These are phyloP conservation scores for Megathymus violae DNA, from an alignment of 1,140 invertebrate genomes.

Conservation along the genomic window DNA sequence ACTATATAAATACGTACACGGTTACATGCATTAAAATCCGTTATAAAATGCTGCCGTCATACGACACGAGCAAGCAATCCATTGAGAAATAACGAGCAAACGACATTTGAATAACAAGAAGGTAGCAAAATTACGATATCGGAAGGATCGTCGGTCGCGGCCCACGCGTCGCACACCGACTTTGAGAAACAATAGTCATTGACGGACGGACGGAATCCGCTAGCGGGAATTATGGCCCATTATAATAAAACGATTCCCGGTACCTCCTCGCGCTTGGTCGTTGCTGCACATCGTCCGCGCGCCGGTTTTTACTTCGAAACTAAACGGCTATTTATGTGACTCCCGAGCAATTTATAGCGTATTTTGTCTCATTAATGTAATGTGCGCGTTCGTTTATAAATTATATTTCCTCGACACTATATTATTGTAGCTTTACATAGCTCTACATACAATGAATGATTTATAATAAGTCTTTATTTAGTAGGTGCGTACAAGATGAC, in stretches of 20 bases:
- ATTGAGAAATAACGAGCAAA: conserved; percentile 72
- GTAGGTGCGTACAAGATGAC: too few species aligned
- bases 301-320: conserved; percentile 46
- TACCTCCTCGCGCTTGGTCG: conserved; percentile 43
- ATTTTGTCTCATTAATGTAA: conserved; percentile 36
- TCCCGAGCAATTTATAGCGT: conserved; percentile 34
- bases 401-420: neutral
- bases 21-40: conserved; percentile 47
- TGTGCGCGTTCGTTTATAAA: conserved; percentile 17
- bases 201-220: conserved; percentile 61
- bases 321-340: conserved; percentile 40
- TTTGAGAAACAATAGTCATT: conserved; percentile 71
- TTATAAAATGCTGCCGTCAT: conserved; percentile 70
- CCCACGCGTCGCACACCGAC: conserved; percentile 63
- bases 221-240: conserved; percentile 73
- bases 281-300: conserved; percentile 41
- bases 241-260: conserved; percentile 76
- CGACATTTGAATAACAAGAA: conserved; percentile 71
- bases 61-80: conserved; percentile 55
- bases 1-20: conserved; percentile 34
- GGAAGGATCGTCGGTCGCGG: conserved; percentile 61
- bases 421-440: too few species aligned
- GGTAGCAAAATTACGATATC: conserved; percentile 67
- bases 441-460: too few species aligned
- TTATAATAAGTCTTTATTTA: too few species aligned